Evolutionary conservation across 1,140 invertebrate genomes (phyloP), one percentile per base, ranked within the genome.

Genomic region (Brachionus rotundiformis): DNA sequence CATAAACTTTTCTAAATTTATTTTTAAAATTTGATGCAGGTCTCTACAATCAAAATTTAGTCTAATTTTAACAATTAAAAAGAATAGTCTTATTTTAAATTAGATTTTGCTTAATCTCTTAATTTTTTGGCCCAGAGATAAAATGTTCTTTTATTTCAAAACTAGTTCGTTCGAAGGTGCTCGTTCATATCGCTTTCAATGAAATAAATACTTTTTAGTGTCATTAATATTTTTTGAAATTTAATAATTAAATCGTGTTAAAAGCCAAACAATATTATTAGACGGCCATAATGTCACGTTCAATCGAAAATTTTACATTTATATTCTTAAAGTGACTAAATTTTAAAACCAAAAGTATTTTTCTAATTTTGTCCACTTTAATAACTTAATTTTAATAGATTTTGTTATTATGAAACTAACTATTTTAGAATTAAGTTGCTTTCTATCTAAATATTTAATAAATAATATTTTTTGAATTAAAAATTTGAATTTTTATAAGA

Each of bases 61-160:
- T 63, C 61, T 63, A n/a, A 63, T 29, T 63, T 63, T 63, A 63
- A 63, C 25, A 63, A 29, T 63, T 29, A 63, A 27, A 27, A 63
- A 36, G 63, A 68, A 68, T 68, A 68, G 63, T n/a, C 36, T 36
- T 68, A 68, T 31, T 68, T 68, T 13, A 63, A 63, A 63, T 29
- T 33, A 68, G 63, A 36, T 54, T 54, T 23, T 25, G 47, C 47
- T 54, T 54, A 54, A 54, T 54, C 47, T 54, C 47, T 54, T 25
- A 49, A 19, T 19, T 54, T 54, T 54, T 54, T 54, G 4, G 47
- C 16, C 47, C 47, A 54, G 8, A 54, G 19, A 54, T 54, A 54
- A 54, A 54, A 54, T 54, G 47, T 54, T 54, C 47, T 54, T 19
- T 54, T 23, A 54, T 54, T 25, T 54, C 47, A 54, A 54, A 54